phyloP scores from a whole-genome alignment of 2,888 invertebrate species.

The Diarsia dahlii region DNA sequence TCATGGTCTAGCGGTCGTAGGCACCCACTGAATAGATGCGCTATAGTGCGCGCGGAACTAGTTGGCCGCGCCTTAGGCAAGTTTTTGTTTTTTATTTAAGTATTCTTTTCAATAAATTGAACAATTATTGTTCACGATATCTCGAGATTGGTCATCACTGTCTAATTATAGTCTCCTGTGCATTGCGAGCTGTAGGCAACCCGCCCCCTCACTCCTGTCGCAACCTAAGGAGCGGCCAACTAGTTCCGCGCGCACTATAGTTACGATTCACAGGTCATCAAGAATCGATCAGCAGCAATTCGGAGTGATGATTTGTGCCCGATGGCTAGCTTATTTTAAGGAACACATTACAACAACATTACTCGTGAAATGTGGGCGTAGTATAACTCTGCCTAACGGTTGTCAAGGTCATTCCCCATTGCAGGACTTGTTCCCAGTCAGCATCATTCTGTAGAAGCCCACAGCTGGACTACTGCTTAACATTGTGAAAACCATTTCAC shows the following conservation, averaged over 20 bases:
- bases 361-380: not conserved
- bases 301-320: not conserved
- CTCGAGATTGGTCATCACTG: too few relatives aligned
- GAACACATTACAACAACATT: not conserved
- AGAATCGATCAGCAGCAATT: not conserved
- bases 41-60: too few relatives aligned
- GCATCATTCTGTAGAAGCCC: constrained; percentile 6
- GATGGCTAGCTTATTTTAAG: not conserved
- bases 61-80: too few relatives aligned
- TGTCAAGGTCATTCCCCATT: not conserved
- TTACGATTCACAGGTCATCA: not conserved
- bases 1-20: not conserved
- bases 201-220: too few relatives aligned
- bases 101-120: too few relatives aligned
- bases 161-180: too few relatives aligned
- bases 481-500: not conserved
- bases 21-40: not conserved
- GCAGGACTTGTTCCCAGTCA: not conserved
- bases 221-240: too few relatives aligned
- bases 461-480: not conserved
- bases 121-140: too few relatives aligned
- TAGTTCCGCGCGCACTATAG: too few relatives aligned
- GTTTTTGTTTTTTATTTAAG: too few relatives aligned
- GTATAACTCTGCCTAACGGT: not conserved
- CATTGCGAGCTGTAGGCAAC: too few relatives aligned